A percentile compares a stretch with the other conserved stretches of the same genome.
These are phyloP conservation scores for Antheraea mylitta DNA, from an alignment of 1,140 invertebrate species.

Conservation along the genomic window DNA sequence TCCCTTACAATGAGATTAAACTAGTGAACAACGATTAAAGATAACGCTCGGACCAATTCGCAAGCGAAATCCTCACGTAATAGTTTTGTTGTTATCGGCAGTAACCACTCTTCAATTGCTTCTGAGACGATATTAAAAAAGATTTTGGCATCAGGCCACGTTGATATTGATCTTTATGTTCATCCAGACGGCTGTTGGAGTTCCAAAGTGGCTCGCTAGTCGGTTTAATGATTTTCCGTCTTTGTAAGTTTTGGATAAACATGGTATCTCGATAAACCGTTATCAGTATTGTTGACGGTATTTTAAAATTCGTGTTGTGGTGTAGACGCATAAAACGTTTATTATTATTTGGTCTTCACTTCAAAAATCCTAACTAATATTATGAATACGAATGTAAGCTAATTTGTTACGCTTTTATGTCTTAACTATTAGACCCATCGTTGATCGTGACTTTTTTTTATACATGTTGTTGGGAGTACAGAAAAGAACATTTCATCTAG, in stretches of 20 bases:
- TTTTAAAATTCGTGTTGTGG: background rate
- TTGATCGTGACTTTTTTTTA: too few relatives aligned
- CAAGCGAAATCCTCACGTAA: conserved; percentile 59
- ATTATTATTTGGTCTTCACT: too few relatives aligned
- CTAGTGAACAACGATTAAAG: conserved; percentile 46
- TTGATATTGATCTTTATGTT: conserved; percentile 76
- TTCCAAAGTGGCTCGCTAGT: conserved; percentile 67
- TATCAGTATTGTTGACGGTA: background rate
- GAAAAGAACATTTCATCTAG: too few relatives aligned
- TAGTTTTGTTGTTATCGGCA: conserved; percentile 73
- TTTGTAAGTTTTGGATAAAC: conserved; percentile 53
- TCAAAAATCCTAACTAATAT: too few relatives aligned
- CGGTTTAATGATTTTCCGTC: conserved; percentile 76
- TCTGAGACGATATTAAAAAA: conserved; percentile 75
- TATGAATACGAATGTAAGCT: too few relatives aligned
- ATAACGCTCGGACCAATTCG: conserved; percentile 60
- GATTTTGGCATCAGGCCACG: conserved; percentile 73
- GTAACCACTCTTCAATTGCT: conserved; percentile 67
- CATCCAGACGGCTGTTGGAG: conserved; percentile 69
- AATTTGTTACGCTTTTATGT: too few relatives aligned
- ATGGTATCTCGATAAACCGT: background rate
- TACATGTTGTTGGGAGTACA: too few relatives aligned
- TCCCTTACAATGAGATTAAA: conserved; percentile 67
- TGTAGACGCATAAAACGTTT: background rate
- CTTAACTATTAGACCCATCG: too few relatives aligned